Conservation (phyloP, 2,888 invertebrate genomes). For the Scaptomyza caliginosa region DNA sequence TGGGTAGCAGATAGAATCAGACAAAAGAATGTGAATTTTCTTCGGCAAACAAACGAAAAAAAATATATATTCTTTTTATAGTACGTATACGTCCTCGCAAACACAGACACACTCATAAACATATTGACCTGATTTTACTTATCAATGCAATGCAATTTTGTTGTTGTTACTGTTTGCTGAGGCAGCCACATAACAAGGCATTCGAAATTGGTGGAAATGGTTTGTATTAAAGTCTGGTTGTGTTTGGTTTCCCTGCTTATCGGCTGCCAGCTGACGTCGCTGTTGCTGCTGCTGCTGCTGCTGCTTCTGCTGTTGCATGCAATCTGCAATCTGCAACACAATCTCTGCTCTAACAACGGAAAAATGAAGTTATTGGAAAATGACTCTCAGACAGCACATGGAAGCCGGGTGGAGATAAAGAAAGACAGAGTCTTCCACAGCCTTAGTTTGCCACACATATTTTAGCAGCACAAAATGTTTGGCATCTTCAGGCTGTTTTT, state of each 20-base stretch:
- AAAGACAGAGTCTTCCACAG: not conserved
- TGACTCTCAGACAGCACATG: constrained; percentile 63
- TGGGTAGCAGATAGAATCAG: constrained; percentile 35
- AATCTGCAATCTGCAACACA: constrained; percentile 77
- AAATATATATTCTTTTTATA: constrained; percentile 30
- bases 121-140: constrained; percentile 70
- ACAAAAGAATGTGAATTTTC: constrained; percentile 37
- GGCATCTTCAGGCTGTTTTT: constrained; percentile 67
- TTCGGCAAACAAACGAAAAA: constrained; percentile 29
- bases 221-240: constrained; percentile 5
- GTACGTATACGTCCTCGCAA: constrained; percentile 50
- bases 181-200: constrained; percentile 40
- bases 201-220: constrained; percentile 4
- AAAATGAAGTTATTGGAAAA: constrained; percentile 78
- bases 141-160: constrained; percentile 67
- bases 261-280: constrained; percentile 46
- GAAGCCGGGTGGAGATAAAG: not conserved
- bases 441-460: constrained; percentile 35
- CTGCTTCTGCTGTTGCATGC: constrained; percentile 50
- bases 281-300: constrained; percentile 17
- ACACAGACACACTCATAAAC: not conserved
- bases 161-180: constrained; percentile 29
- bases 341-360: constrained; percentile 77
- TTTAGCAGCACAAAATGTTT: constrained; percentile 67
- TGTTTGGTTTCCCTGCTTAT: constrained; percentile 30